Evolutionary conservation across 1,140 invertebrate genomes (phyloP).

Genomic region (Leptinotarsa texana): DNA sequence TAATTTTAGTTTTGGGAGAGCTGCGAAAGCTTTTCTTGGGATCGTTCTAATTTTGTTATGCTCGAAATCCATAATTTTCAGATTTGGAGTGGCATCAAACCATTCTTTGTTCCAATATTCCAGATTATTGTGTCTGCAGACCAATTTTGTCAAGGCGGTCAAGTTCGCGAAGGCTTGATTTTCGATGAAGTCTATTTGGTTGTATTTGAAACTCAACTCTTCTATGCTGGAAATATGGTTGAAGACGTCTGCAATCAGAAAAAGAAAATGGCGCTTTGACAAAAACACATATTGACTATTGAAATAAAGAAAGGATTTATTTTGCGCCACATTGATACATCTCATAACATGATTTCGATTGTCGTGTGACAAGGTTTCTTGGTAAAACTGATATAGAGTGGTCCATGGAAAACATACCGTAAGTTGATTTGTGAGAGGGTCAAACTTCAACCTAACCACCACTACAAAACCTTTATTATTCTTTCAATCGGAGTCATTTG

Average conservation of each 20-base stretch:
- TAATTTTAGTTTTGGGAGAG: conserved; percentile 23
- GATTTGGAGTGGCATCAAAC: conserved; percentile 33
- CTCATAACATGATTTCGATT: too few species aligned
- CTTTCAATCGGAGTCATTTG: too few species aligned
- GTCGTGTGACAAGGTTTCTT: too few species aligned
- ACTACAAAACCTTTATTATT: too few species aligned
- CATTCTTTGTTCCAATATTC: conserved; percentile 36
- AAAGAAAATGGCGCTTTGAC: too few species aligned
- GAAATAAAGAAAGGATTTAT: too few species aligned
- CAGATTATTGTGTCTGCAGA: conserved; percentile 29
- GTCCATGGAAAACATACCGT: too few species aligned
- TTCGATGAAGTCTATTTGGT: conserved; percentile 33
- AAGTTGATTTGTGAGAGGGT: too few species aligned
- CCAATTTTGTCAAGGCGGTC: conserved; percentile 24
- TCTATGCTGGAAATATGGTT: background rate
- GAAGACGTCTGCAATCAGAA: conserved; percentile 1
- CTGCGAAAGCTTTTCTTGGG: conserved; percentile 33
- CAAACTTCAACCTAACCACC: too few species aligned
- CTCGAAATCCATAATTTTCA: conserved; percentile 36
- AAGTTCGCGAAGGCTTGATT: conserved; percentile 34
- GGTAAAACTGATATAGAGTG: too few species aligned
- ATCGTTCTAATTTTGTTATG: conserved; percentile 33
- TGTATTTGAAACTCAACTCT: conserved; percentile 31
- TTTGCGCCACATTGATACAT: too few species aligned
- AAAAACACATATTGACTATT: too few species aligned